These are phyloP conservation scores for Heliconius congener DNA, from an alignment of 1,140 invertebrate genomes.

Conservation along the genomic window DNA sequence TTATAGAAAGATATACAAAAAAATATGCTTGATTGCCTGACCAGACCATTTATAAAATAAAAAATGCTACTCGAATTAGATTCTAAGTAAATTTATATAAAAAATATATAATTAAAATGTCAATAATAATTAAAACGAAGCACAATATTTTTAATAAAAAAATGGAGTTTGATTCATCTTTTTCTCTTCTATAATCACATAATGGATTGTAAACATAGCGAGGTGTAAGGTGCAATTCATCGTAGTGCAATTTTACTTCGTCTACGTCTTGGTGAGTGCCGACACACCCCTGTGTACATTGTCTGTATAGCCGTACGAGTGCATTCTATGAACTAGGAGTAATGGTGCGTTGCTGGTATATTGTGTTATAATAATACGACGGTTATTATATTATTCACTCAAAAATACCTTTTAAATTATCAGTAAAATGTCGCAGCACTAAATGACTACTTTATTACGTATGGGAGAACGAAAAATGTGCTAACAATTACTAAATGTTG, in stretches of 20 bases:
- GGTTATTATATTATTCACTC: not conserved
- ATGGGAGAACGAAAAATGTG: not conserved
- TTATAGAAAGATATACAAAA: no score
- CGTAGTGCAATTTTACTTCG: slow-evolving; percentile 57
- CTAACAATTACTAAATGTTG: no score
- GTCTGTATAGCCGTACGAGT: not conserved
- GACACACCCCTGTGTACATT: not conserved
- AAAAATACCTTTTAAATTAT: not conserved
- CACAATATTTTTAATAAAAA: not conserved
- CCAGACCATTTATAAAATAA: no score
- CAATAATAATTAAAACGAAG: no score
- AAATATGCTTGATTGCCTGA: no score
- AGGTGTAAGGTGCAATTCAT: slow-evolving; percentile 56
- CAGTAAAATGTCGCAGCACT: no score
- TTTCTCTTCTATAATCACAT: slow-evolving; percentile 25
- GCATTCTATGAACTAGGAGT: not conserved
- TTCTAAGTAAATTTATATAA: no score
- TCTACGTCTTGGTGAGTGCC: not conserved
- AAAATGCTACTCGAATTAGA: no score
- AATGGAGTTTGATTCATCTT: not conserved
- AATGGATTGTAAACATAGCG: slow-evolving; percentile 56
- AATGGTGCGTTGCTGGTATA: not conserved
- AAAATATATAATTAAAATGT: no score
- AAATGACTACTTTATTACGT: not conserved
- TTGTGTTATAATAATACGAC: not conserved